Conservation (phyloP, 2,113 vertebrate genomes). For the Larimichthys crocea region DNA sequence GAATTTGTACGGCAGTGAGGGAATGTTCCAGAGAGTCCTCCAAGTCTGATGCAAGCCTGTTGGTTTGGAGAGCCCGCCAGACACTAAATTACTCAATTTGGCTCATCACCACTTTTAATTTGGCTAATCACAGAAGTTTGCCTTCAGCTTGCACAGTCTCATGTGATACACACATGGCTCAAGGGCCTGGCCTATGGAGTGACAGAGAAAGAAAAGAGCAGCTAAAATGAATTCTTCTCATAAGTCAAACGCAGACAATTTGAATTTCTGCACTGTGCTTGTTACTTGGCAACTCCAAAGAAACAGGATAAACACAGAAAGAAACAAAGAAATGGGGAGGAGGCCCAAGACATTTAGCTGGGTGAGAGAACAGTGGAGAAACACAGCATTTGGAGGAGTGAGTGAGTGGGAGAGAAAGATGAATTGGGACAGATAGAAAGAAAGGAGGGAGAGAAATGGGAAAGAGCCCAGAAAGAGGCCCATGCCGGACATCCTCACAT, state of each 20-base stretch:
- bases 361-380: constrained; percentile 47
- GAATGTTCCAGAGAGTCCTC: constrained; percentile 55
- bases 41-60: constrained; percentile 52
- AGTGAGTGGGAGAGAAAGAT: constrained; percentile 38
- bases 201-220: constrained; percentile 24
- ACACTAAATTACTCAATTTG: constrained; percentile 56
- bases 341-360: constrained; percentile 46
- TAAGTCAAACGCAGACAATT: constrained; percentile 60
- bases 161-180: constrained; percentile 44
- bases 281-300: constrained; percentile 69
- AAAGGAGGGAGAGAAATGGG: not conserved
- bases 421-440: constrained; percentile 42
- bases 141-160: constrained; percentile 35
- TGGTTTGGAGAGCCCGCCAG: constrained; percentile 31
- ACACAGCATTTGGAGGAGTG: constrained; percentile 68
- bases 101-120: constrained; percentile 46
- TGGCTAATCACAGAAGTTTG: constrained; percentile 39
- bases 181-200: constrained; percentile 16
- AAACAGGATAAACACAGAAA: constrained; percentile 65
- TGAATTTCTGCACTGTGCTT: constrained; percentile 55
- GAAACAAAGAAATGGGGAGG: constrained; percentile 19
- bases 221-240: constrained; percentile 53
- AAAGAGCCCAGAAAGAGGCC: constrained; percentile 26
- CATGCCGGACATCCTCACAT: constrained; percentile 60
- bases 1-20: constrained; percentile 29